Percentiles rank a stretch among this genome's conserved stretches.
Conservation (phyloP, 1,140 invertebrate genomes). For the Pachypsylla venusta region DNA sequence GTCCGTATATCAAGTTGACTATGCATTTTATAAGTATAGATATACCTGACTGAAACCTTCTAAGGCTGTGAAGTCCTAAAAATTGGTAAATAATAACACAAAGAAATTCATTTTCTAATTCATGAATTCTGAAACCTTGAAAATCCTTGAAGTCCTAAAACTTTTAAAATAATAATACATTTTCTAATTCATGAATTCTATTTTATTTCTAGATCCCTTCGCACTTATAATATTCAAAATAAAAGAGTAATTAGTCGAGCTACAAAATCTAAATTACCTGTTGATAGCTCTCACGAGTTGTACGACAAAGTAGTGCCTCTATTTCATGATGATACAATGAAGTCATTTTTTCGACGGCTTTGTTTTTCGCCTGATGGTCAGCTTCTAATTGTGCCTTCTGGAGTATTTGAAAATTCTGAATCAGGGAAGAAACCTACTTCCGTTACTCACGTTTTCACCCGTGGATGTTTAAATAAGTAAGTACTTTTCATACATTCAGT, state of each 20-base stretch:
- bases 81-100: too few relatives aligned
- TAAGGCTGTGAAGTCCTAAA: too few relatives aligned
- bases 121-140: too few relatives aligned
- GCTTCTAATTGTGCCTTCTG: constrained; percentile 70
- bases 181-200: too few relatives aligned
- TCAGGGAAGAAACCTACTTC: constrained; percentile 43
- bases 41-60: too few relatives aligned
- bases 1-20: too few relatives aligned
- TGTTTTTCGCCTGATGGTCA: constrained; percentile 80
- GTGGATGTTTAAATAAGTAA: constrained; percentile 55
- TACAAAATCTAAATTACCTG: constrained; percentile 48
- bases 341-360: constrained; percentile 80
- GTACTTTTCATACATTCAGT: constrained; percentile 22
- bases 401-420: constrained; percentile 47
- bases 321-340: constrained; percentile 88
- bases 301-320: constrained; percentile 47
- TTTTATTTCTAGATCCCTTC: constrained; percentile 41
- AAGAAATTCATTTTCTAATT: too few relatives aligned
- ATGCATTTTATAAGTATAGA: too few relatives aligned
- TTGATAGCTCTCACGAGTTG: constrained; percentile 39
- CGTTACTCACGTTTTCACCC: constrained; percentile 65
- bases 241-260: constrained; percentile 57
- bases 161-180: too few relatives aligned
- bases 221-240: constrained; percentile 52
- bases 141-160: too few relatives aligned